Conservation (phyloP, 2,888 invertebrate species). For the Capitulum mitella region DNA sequence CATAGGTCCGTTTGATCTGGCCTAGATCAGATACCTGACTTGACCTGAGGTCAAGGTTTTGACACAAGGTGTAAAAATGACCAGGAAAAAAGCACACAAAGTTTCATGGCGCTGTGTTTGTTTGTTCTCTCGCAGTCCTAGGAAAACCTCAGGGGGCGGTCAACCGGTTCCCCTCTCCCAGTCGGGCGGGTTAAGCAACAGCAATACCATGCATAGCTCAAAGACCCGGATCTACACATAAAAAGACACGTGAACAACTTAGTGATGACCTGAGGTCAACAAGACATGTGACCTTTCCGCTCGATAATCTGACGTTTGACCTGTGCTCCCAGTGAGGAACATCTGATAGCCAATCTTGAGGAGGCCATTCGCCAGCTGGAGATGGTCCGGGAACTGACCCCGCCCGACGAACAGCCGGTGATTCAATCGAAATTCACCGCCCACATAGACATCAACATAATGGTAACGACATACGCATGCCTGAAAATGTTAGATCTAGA, state of each 20-base stretch:
- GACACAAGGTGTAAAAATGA: too few species aligned
- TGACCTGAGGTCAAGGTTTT: too few species aligned
- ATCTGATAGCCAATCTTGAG: not conserved
- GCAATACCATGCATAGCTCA: too few species aligned
- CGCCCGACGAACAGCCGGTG: not conserved
- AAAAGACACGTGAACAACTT: too few species aligned
- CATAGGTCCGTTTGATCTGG: too few species aligned
- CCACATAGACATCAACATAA: not conserved
- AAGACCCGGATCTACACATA: too few species aligned
- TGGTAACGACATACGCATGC: not conserved
- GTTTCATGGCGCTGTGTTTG: too few species aligned
- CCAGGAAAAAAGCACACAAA: too few species aligned
- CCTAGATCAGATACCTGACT: too few species aligned
- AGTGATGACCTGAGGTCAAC: too few species aligned
- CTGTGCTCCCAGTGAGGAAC: not conserved
- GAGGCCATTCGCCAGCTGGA: not conserved
- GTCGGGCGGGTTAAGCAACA: not conserved
- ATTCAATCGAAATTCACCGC: not conserved
- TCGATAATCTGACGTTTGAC: not conserved
- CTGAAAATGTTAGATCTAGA: too few species aligned
- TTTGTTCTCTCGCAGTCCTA: too few species aligned
- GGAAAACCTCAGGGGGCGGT: not conserved
- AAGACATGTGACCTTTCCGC: not conserved
- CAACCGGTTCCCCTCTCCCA: not conserved
- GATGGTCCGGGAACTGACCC: not conserved